Conservation (phyloP, 92 coral and sea anemone genomes). For the Zoanthus solanderi region DNA sequence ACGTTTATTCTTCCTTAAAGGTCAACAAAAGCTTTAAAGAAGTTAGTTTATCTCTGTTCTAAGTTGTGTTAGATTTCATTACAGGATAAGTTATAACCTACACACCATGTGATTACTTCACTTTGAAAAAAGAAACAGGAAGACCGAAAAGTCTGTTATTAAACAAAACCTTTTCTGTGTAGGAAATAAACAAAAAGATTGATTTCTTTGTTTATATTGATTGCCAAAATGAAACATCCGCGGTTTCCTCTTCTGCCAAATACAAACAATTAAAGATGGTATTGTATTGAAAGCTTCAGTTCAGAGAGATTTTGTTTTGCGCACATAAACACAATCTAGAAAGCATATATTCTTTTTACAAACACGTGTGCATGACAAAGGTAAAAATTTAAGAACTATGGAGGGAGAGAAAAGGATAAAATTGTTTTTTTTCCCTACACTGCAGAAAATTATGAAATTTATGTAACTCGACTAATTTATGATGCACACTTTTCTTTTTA, state of each 20-base stretch:
- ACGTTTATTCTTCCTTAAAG: no score
- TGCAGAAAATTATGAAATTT: no score
- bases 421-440: no score
- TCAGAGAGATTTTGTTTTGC: neutral
- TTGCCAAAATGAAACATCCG: neutral
- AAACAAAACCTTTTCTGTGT: neutral
- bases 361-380: no score
- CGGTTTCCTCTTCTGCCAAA: neutral
- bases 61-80: neutral
- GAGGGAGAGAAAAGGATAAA: no score
- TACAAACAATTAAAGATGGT: neutral
- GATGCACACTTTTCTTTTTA: no score
- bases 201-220: neutral
- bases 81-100: neutral
- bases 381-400: no score
- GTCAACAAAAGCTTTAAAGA: neutral
- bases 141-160: neutral
- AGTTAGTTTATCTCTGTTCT: neutral
- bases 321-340: neutral
- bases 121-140: neutral
- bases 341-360: no score
- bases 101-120: neutral
- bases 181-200: neutral
- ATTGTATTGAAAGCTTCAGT: neutral
- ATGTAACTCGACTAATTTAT: no score